Conservation (phyloP, 1,140 invertebrate genomes). For the Meloidogyne hapla region DNA sequence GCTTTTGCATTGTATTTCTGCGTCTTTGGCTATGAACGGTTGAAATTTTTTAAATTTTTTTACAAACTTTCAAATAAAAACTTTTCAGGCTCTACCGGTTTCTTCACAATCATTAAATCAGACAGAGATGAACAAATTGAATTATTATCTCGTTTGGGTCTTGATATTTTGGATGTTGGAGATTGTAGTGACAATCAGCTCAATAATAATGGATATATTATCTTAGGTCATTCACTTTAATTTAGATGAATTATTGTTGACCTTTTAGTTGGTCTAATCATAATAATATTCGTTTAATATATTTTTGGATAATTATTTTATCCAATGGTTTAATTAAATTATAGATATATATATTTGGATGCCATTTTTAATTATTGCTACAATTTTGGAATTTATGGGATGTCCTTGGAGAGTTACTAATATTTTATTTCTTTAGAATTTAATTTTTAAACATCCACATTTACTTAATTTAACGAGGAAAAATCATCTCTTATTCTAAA, state of each 20-base stretch:
- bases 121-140: slow-evolving; percentile 32
- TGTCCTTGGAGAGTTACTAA: no score
- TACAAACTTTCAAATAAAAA: neutral
- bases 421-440: no score
- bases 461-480: no score
- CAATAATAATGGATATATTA: slow-evolving; percentile 14
- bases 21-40: slow-evolving; percentile 48
- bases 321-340: no score
- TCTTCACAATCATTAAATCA: slow-evolving; percentile 39
- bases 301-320: no score
- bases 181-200: neutral
- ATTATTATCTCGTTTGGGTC: slow-evolving; percentile 39
- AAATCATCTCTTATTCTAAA: no score
- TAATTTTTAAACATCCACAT: no score
- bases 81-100: slow-evolving; percentile 42
- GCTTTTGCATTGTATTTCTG: slow-evolving; percentile 36
- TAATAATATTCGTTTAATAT: no score
- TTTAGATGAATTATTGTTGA: neutral
- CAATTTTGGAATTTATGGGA: no score
- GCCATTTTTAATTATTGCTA: no score
- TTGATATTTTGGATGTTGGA: slow-evolving; percentile 19
- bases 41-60: slow-evolving; percentile 19
- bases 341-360: no score
- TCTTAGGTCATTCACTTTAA: slow-evolving; percentile 36
- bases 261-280: neutral